Base-by-base conservation (phyloP, 2,888 invertebrate genomes). In the Orchesellides sinensis region DNA sequence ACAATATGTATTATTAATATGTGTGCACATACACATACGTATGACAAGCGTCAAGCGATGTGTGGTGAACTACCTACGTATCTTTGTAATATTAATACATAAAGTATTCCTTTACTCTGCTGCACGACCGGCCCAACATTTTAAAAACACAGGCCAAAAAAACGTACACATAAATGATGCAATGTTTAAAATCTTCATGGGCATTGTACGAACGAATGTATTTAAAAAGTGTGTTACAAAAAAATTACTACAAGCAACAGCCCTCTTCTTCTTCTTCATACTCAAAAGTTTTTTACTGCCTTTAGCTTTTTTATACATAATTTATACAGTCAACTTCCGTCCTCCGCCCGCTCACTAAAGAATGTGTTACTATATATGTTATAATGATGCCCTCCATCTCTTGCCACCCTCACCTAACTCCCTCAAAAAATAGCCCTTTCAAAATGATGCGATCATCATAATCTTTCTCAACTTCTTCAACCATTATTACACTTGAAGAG, bases 341-440 rank as follows among this genome's bases (percentile, higher is more conserved):
- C 84, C 81, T 84, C 83, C 84, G 82, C 84, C 81, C 63, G 83
- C 74, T 79, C 66, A 66, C 66, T 40, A 35, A 25, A 68, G n/a
- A n/a, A n/a, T n/a, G n/a, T n/a, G n/a, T n/a, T n/a, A n/a, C n/a
- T n/a, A 63, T 10, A 35, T 35, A 63, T 23, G 10, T 66, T 12
- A 4, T 54, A 17, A 23, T 61, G 25, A 54, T 84, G 84, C 82
- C 83, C 82, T 82, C 69, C 84, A 84, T 84, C 82, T 84, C 72
- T 84, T 83, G 84, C 85, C 85, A 84, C 85, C 85, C 85, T 86
- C 83, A 77, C 78, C 85, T 63, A 74, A 72, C 82, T 82, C 82
- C 74, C 82, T 84, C 79, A 29, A 74, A 66, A 74, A 47, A 72
- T 79, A 73, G 66, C 77, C 79, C 69, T 78, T 65, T 75, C 69